phyloP scores from a whole-genome alignment of 2,888 invertebrate genomes.

The Osmoderma eremita region DNA sequence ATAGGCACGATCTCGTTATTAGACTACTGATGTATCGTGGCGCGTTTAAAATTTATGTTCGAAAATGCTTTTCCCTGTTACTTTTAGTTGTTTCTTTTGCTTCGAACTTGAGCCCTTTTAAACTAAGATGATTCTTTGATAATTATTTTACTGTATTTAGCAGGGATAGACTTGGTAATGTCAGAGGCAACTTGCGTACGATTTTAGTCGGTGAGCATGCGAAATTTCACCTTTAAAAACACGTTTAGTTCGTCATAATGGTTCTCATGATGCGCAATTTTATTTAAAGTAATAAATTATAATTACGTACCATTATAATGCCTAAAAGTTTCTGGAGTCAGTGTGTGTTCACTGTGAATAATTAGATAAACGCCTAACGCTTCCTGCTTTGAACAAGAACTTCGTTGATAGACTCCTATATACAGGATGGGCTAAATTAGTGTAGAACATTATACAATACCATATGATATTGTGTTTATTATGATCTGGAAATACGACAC shows the following conservation, averaged over 20 bases:
- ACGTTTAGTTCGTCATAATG: neutral
- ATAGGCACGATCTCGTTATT: constrained; percentile 64
- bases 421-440: no score
- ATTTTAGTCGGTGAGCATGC: no score
- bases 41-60: constrained; percentile 56
- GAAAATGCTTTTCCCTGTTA: constrained; percentile 43
- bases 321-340: constrained; percentile 11
- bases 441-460: no score
- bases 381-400: no score
- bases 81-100: constrained; percentile 41
- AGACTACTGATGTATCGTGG: constrained; percentile 59
- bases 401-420: no score
- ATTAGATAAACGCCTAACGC: no score
- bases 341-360: no score
- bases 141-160: constrained; percentile 8
- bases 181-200: no score
- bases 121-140: constrained; percentile 1
- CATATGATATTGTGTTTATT: no score
- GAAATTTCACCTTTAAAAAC: no score
- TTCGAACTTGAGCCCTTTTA: neutral
- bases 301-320: constrained; percentile 3
- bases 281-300: constrained; percentile 12
- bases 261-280: constrained; percentile 8
- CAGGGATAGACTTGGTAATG: no score
- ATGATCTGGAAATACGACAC: no score